A percentile compares a stretch with the other conserved stretches of the same genome.
These are phyloP conservation scores for Alethe diademata DNA, from an alignment of 2,113 vertebrate species.

Conservation along the genomic window DNA sequence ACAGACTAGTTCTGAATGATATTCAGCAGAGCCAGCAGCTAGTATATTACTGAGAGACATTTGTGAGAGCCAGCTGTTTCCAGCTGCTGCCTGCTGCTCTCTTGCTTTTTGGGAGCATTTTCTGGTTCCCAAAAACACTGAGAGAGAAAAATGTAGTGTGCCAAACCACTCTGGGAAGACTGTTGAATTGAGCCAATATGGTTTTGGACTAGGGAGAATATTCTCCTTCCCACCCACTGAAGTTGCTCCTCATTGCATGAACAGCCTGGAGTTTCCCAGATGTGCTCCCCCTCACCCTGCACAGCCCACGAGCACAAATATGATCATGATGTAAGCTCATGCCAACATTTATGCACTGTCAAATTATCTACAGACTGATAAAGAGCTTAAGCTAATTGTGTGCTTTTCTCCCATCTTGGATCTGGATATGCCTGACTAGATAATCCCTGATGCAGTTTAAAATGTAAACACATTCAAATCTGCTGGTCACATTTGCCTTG, in stretches of 20 bases:
- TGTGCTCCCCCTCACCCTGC: not conserved
- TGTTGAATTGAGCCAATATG: not conserved
- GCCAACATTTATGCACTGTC: not conserved
- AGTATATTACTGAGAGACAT: not conserved
- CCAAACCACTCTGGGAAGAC: not conserved
- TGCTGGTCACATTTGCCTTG: not conserved
- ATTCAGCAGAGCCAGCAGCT: not conserved
- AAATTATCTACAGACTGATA: not conserved
- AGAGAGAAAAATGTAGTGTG: not conserved
- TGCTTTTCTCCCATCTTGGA: not conserved
- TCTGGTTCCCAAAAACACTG: not conserved
- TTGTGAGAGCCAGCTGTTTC: not conserved
- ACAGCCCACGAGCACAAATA: accelerated
- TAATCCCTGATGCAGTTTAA: not conserved
- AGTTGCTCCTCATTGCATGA: not conserved
- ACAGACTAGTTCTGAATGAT: not conserved
- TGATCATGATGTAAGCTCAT: not conserved
- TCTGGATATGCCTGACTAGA: not conserved
- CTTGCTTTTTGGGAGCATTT: not conserved
- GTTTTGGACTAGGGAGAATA: not conserved
- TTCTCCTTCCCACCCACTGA: not conserved
- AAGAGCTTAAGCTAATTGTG: not conserved
- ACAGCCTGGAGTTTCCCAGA: not conserved
- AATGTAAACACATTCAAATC: not conserved
- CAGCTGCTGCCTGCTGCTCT: constrained; percentile 14